phyloP scores from a whole-genome alignment of 2,888 invertebrate species.

The Phania funesta region DNA sequence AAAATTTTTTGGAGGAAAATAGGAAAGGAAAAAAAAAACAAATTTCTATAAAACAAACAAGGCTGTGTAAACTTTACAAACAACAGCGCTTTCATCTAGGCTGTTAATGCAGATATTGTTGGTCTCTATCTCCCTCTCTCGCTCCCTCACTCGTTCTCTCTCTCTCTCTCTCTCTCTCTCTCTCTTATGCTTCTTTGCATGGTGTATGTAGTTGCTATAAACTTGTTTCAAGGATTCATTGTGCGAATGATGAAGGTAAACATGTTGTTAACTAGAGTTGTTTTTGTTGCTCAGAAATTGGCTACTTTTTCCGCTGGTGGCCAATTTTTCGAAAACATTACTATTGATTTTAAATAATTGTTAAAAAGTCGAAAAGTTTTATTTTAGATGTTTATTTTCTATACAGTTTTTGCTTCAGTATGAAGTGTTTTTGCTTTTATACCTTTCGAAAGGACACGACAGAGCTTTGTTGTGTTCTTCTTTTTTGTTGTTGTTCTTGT shows the following conservation, averaged over 20 bases:
- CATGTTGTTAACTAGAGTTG: not conserved
- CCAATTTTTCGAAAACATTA: slow-evolving; percentile 59
- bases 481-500: too few species aligned
- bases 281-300: slow-evolving; percentile 3
- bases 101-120: not conserved
- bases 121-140: not conserved
- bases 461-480: not conserved
- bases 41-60: slow-evolving; percentile 40
- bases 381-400: slow-evolving; percentile 5
- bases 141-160: not conserved
- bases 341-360: slow-evolving; percentile 67
- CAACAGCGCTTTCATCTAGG: slow-evolving; percentile 2
- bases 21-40: not conserved
- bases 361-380: slow-evolving; percentile 61
- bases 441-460: not conserved
- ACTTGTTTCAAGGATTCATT: slow-evolving; percentile 43
- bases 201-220: slow-evolving; percentile 1
- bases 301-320: slow-evolving; percentile 22
- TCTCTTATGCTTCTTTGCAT: not conserved
- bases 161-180: not conserved
- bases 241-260: slow-evolving; percentile 27
- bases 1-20: not conserved
- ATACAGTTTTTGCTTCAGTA: not conserved
- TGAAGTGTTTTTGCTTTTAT: not conserved
- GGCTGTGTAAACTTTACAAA: slow-evolving; percentile 51